Percentiles rank a stretch among this genome's conserved stretches.
Conservation (phyloP, 2,113 vertebrate species). For the Theropithecus gelada region DNA sequence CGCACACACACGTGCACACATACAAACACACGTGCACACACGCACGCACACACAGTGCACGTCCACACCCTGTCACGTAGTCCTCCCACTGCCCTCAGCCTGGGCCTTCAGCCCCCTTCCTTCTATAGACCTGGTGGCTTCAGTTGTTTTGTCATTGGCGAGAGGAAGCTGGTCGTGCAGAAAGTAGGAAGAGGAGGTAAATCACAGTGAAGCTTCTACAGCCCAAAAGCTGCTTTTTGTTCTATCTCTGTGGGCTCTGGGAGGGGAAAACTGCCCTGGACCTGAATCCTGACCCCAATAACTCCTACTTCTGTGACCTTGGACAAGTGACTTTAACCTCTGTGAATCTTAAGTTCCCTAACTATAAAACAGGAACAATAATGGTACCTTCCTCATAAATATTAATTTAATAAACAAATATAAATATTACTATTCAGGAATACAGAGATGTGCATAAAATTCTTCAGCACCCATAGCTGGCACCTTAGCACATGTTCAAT, state of each 20-base stretch:
- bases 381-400: not conserved
- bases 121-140: no score
- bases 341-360: not conserved
- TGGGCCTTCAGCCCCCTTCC: not conserved
- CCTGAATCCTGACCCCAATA: not conserved
- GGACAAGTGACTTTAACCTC: not conserved
- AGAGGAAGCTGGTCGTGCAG: accelerated
- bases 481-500: accelerated
- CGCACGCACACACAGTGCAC: not conserved
- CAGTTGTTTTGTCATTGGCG: accelerated
- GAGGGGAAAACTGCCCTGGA: no score
- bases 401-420: no score
- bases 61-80: not conserved
- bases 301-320: not conserved
- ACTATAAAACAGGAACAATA: not conserved
- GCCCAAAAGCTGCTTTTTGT: not conserved
- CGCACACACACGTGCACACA: no score
- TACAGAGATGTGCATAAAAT: not conserved
- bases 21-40: no score
- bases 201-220: accelerated
- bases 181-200: accelerated
- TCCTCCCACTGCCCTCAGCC: not conserved
- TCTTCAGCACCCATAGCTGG: not conserved
- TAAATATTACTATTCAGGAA: not conserved
- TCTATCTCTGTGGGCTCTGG: accelerated